Evolutionary conservation across 2,797 vertebrate species (phyloP), one percentile per base, ranked within the genome.

Genomic region (Lagodon rhomboides): DNA sequence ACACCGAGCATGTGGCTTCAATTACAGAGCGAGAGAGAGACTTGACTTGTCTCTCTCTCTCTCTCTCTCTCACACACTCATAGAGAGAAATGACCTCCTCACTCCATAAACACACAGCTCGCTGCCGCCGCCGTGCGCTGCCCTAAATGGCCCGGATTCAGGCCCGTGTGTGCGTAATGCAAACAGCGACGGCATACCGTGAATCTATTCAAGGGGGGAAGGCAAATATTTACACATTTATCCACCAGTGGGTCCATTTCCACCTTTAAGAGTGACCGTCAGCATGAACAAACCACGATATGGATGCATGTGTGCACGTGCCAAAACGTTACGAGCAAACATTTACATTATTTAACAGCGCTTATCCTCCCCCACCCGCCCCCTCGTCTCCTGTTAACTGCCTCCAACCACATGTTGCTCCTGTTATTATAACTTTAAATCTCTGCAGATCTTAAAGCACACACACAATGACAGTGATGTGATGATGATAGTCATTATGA

Each of bases 191-290:
- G 83, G 76, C 73, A 58, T 23, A 59, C 79, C 4, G 55, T 77
- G 73, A 89, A 82, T 68, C 51, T 54, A 47, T 56, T 68, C 50
- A 71, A 71, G 41, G 25, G 18, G 17, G n/a, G 27, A 84, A 77
- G 61, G 51, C 76, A 82, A 93, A 92, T 85, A 89, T 91, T 92
- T 86, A 88, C 82, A 80, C 75, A 20, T 77, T 69, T 44, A 77
- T 63, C 43, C 80, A 58, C 51, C 61, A 34, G n/a, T 61, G 51
- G 53, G 12, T 18, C 23, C 34, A 12, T 51, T 55, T 74, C 49
- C 50, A 59, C 22, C 50, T 43, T 65, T 68, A 2, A 72, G 27
- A 51, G 5, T 2, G 65, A 46, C 22, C 54, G 38, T 68, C 12
- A 38, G 13, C 5, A 0, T 22, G 43, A 51, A 58, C 41, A 64